These are phyloP conservation scores for Tragopan temminckii DNA, from an alignment of 2,797 vertebrate genomes.

Conservation along the genomic window DNA sequence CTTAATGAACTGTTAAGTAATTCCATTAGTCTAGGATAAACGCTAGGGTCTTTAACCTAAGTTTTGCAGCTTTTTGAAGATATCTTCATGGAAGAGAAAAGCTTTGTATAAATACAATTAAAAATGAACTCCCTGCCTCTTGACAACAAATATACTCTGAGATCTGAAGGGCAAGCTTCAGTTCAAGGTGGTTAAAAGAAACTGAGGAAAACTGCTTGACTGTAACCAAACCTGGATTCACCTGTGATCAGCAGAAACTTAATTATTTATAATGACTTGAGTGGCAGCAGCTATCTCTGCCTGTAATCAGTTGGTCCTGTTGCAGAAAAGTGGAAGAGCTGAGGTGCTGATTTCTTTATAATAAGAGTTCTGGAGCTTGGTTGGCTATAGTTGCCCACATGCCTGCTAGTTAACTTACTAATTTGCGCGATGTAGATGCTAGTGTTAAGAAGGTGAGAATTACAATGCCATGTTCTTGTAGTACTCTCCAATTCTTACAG, in stretches of 20 bases:
- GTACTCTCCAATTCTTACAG: neutral
- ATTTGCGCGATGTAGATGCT: accelerated
- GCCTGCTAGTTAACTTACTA: neutral
- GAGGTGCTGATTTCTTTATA: neutral
- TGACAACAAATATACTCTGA: neutral
- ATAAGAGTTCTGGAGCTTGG: neutral
- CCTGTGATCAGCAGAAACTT: neutral
- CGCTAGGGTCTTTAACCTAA: neutral
- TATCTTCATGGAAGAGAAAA: neutral
- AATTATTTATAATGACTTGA: neutral
- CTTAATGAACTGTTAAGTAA: neutral
- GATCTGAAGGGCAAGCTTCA: neutral
- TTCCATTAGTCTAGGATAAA: neutral
- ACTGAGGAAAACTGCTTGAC: neutral
- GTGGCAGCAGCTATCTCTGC: neutral
- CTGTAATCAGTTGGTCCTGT: neutral
- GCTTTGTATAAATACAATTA: neutral
- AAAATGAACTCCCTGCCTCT: neutral
- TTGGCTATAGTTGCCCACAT: neutral
- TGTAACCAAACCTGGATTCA: neutral
- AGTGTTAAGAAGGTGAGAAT: neutral
- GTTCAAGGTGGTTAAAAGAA: neutral
- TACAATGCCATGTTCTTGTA: neutral
- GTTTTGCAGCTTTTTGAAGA: neutral
- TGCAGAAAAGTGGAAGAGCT: neutral